A percentile compares a stretch with the other conserved stretches of the same genome.
These are phyloP conservation scores for Chelon labrosus DNA, from an alignment of 2,797 vertebrate genomes.

Conservation along the genomic window DNA sequence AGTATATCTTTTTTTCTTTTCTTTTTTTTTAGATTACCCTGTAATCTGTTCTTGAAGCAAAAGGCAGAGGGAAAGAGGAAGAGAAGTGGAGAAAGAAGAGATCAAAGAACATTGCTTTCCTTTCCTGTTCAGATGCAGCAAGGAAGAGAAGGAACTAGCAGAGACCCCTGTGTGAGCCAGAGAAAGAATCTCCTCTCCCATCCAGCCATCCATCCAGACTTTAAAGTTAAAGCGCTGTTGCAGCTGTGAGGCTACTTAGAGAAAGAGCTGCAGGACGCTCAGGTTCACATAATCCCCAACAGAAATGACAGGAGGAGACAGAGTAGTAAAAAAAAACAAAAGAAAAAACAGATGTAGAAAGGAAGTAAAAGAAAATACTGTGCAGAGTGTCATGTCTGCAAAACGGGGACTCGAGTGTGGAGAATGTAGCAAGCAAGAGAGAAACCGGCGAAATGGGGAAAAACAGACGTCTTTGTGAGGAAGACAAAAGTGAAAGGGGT, in stretches of 20 bases:
- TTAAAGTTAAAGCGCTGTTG: slow-evolving; percentile 27
- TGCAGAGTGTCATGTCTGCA: slow-evolving; percentile 22
- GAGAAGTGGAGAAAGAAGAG: slow-evolving; percentile 32
- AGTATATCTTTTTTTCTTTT: slow-evolving; percentile 15
- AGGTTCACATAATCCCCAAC: slow-evolving; percentile 41
- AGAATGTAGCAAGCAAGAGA: not conserved
- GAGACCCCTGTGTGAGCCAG: not conserved
- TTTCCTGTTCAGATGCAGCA: slow-evolving; percentile 45
- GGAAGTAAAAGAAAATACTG: not conserved
- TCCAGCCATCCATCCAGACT: slow-evolving; percentile 28
- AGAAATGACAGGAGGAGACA: slow-evolving; percentile 41
- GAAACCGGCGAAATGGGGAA: not conserved
- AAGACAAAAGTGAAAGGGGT: not conserved
- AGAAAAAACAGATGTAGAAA: not conserved
- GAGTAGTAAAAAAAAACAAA: slow-evolving; percentile 6
- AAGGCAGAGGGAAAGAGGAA: not conserved
- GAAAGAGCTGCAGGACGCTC: slow-evolving; percentile 36
- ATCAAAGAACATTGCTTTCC: slow-evolving; percentile 52
- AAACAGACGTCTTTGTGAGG: not conserved
- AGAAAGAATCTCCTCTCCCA: slow-evolving; percentile 19
- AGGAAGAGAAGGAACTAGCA: slow-evolving; percentile 10
- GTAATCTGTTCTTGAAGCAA: slow-evolving; percentile 43
- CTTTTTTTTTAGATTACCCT: not conserved
- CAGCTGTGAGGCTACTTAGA: slow-evolving; percentile 47
- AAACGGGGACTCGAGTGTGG: slow-evolving; percentile 23